Conservation (phyloP, 2,797 vertebrate genomes). For the Dipus sagitta region DNA sequence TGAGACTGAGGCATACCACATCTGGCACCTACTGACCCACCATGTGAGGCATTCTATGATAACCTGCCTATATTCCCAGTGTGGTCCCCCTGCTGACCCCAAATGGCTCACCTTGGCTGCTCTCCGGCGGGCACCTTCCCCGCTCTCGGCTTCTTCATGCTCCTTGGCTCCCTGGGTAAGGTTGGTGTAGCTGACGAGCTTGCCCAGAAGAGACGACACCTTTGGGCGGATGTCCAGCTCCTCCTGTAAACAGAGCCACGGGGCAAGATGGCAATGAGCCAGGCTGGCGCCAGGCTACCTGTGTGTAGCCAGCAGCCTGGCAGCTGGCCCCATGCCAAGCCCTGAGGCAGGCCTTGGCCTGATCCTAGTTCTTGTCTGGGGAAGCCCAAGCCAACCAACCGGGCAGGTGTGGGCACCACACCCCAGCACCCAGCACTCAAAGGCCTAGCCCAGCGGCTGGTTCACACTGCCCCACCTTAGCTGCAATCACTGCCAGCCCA, state of each 20-base stretch:
- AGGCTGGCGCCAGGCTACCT: constrained; percentile 54
- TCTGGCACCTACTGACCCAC: not conserved
- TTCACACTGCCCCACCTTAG: constrained; percentile 59
- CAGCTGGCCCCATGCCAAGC: constrained; percentile 56
- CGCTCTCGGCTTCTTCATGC: constrained; percentile 96
- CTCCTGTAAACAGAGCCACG: constrained; percentile 90
- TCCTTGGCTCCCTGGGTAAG: constrained; percentile 98
- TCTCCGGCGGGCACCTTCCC: constrained; percentile 91
- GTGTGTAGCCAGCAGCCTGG: constrained; percentile 55
- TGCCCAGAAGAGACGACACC: constrained; percentile 98
- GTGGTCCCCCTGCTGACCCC: not conserved
- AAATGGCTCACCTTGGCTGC: constrained; percentile 93
- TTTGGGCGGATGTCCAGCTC: constrained; percentile 98
- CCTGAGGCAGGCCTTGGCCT: constrained; percentile 72
- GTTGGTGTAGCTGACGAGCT: constrained; percentile 98
- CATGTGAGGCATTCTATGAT: not conserved
- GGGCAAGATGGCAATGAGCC: constrained; percentile 68
- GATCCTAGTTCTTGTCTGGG: constrained; percentile 66
- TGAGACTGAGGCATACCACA: not conserved
- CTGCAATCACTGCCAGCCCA: constrained; percentile 54
- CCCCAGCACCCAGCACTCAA: constrained; percentile 49
- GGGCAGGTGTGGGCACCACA: constrained; percentile 71
- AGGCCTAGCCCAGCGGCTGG: constrained; percentile 22
- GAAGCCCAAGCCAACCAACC: constrained; percentile 64
- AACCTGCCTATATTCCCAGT: not conserved